Evolutionary conservation across 2,888 invertebrate genomes (phyloP).

Genomic region (Sinopyrophorus schimmeli): DNA sequence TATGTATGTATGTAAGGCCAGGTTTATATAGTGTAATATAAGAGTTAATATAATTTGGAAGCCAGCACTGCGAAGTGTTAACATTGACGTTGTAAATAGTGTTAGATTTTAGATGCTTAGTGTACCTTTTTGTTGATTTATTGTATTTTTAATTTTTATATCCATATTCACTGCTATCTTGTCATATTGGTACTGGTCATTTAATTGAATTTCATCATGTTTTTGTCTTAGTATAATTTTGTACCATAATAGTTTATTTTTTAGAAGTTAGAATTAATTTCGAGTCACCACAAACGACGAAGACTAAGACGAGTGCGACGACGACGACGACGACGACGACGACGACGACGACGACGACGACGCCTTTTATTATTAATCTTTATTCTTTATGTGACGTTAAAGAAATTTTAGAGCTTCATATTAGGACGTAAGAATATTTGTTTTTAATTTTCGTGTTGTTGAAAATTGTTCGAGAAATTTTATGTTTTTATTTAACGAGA

Average conservation of each 20-base stretch:
- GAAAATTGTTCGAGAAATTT: no score
- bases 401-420: no score
- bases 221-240: slow-evolving; percentile 47
- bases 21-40: slow-evolving; percentile 52
- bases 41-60: slow-evolving; percentile 45
- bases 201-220: slow-evolving; percentile 41
- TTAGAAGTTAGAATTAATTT: no score
- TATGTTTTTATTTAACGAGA: no score
- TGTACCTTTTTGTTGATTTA: slow-evolving; percentile 46
- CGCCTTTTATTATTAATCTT: no score
- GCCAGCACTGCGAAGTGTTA: slow-evolving; percentile 44
- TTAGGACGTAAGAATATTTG: no score
- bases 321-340: no score
- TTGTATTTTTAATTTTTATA: slow-evolving; percentile 42
- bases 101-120: slow-evolving; percentile 51
- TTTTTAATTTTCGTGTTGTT: no score
- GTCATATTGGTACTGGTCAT: slow-evolving; percentile 56
- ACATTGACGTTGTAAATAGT: slow-evolving; percentile 48
- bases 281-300: no score
- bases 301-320: no score
- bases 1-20: slow-evolving; percentile 48
- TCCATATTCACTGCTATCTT: slow-evolving; percentile 44
- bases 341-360: no score
- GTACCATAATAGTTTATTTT: slow-evolving; percentile 34
- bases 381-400: no score